These are phyloP conservation scores for Fragum sueziense DNA, from an alignment of 2,888 invertebrate genomes.

Conservation along the genomic window DNA sequence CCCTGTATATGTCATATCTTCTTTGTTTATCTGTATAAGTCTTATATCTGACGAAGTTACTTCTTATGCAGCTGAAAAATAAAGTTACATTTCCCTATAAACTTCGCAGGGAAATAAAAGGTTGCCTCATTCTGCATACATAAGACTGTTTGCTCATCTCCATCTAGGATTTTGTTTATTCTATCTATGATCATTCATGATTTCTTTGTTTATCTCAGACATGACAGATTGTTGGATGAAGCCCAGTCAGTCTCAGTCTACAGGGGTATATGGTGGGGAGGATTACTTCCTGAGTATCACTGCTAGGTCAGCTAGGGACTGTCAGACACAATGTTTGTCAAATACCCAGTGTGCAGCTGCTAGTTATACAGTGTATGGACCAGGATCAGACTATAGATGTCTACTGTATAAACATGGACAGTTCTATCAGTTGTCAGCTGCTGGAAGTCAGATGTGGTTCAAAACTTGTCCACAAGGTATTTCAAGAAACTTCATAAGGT, in stretches of 20 bases:
- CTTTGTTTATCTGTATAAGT: no score
- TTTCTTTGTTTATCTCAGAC: neutral
- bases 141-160: no score
- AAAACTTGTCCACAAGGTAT: slow-evolving; percentile 24
- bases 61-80: no score
- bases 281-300: neutral
- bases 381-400: slow-evolving; percentile 9
- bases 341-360: neutral
- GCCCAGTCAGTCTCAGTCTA: neutral
- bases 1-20: no score
- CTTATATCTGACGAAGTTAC: no score
- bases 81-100: no score
- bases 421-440: neutral
- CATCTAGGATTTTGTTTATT: no score
- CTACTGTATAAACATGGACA: slow-evolving; percentile 16
- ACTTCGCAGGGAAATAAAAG: no score
- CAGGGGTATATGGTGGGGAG: slow-evolving; percentile 20
- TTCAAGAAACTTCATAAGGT: no score
- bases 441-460: slow-evolving; percentile 21
- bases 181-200: neutral
- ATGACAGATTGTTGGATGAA: slow-evolving; percentile 20
- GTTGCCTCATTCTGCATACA: neutral
- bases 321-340: neutral
- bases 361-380: slow-evolving; percentile 9
- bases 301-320: neutral